These are phyloP conservation scores for Amyelois transitella DNA, from an alignment of 1,140 invertebrate species.

Conservation along the genomic window DNA sequence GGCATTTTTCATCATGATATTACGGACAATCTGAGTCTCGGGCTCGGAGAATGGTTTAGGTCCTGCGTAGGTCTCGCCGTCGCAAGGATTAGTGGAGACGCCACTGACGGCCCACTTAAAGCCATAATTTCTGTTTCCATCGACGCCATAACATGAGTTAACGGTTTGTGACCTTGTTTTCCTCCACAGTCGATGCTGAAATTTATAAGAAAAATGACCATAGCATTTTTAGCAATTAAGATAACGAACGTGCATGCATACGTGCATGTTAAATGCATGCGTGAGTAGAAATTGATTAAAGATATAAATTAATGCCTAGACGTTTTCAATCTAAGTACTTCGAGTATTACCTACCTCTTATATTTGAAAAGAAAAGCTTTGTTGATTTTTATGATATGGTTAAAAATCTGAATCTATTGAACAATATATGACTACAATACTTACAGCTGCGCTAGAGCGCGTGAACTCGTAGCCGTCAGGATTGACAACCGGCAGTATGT, in stretches of 20 bases:
- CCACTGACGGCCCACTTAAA: conserved; percentile 80
- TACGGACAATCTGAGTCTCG: conserved; percentile 79
- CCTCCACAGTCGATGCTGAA: conserved; percentile 76
- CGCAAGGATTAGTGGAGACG: conserved; percentile 79
- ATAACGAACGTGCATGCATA: not conserved
- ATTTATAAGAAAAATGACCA: conserved; percentile 1
- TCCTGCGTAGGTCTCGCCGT: conserved; percentile 82
- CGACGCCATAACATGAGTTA: conserved; percentile 76
- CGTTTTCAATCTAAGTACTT: too few species aligned
- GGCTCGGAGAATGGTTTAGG: conserved; percentile 83
- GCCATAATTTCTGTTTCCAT: conserved; percentile 81
- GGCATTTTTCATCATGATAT: conserved; percentile 72
- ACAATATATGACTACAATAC: too few species aligned
- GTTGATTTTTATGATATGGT: too few species aligned
- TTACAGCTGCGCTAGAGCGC: conserved; percentile 38
- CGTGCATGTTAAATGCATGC: not conserved
- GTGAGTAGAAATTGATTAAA: not conserved
- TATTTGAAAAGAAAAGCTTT: too few species aligned
- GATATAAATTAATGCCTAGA: too few species aligned
- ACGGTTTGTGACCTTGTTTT: conserved; percentile 72
- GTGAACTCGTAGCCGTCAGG: conserved; percentile 80
- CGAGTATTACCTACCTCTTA: too few species aligned
- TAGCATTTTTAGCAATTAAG: not conserved
- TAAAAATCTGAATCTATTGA: too few species aligned
- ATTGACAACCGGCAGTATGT: conserved; percentile 78